Percentiles rank a stretch among this genome's conserved stretches.
phyloP scores from a whole-genome alignment of 2,113 vertebrate species.

The Beaufortia kweichowensis region DNA sequence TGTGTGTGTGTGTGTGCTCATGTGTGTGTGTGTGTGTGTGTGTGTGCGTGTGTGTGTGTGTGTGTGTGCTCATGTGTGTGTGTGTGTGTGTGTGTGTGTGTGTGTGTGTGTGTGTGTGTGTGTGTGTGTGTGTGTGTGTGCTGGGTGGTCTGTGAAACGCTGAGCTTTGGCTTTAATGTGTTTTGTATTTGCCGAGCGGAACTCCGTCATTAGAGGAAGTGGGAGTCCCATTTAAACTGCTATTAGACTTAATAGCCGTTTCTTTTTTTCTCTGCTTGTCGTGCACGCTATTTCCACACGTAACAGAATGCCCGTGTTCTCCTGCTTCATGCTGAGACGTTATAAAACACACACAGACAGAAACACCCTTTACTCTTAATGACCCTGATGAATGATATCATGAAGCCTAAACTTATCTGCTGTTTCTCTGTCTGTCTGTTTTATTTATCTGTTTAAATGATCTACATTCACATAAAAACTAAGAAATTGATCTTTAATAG shows the following conservation, averaged over 20 bases:
- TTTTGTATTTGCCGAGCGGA: constrained; percentile 57
- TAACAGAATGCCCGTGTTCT: constrained; percentile 49
- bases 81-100: no score
- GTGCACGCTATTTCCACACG: constrained; percentile 47
- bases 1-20: no score
- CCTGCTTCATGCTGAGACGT: constrained; percentile 40
- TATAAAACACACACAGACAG: no score
- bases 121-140: no score
- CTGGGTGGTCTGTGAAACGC: constrained; percentile 49
- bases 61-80: no score
- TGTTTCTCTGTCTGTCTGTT: not conserved
- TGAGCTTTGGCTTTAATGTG: constrained; percentile 53
- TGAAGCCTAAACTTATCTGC: not conserved
- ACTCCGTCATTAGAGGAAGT: constrained; percentile 58
- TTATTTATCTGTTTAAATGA: constrained; percentile 6
- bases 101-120: no score
- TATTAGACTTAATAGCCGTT: constrained; percentile 51
- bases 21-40: no score
- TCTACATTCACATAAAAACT: not conserved
- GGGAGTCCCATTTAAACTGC: constrained; percentile 56
- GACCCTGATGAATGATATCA: not conserved
- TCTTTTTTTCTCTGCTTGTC: constrained; percentile 23
- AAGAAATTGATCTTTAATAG: no score
- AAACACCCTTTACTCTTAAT: constrained; percentile 12
- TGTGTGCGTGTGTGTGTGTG: no score